Base-by-base conservation (phyloP, 1,140 invertebrate species). In the Scaptomyza pallida region DNA sequence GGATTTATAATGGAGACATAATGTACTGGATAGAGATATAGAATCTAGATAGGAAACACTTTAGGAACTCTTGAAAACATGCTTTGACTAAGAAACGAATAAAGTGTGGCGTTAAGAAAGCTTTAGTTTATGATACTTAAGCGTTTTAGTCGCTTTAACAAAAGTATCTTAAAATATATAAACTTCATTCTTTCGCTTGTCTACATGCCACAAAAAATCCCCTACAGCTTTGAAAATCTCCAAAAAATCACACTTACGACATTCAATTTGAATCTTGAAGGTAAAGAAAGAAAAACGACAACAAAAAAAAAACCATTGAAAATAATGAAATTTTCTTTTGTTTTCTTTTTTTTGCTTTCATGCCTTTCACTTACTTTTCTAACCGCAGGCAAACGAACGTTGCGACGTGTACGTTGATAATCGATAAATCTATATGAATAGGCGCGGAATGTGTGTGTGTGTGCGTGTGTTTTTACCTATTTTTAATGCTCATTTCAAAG, bases 371-470 rank as follows among this genome's bases (percentile, higher is more conserved):
- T 64, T 15, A 12, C 51, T 62, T 68, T 71, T 60, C 62, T 50
- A 59, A 69, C 73, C 62, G 69, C 73, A 65, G 62, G 17, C 37
- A 44, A n/a, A 26, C 50, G 37, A 13, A 40, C 23, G 43, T 68
- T 8, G 71, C 72, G 79, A 30, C 77, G 76, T 69, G 23, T 26
- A 6, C 6, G 23, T 26, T 73, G 68, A 86, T 85, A 85, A 85
- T 81, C 80, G 77, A 85, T 85, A 85, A 77, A 77, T 85, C 73
- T 67, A 56, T 65, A 50, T 68, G 59, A 35, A 61, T 51, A 37
- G 55, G 45, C 43, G 17, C 9, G 9, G 17, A 15, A 1, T 12
- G 2, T 57, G 55, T 21, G 64, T 26, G 56, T 40, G 19, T 9
- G 41, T 61, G 4, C 6, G 2, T 57, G 55, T 33, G 64, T 19